Evolutionary conservation across 2,797 vertebrate genomes (phyloP).

Genomic region (Harpagifer antarcticus): DNA sequence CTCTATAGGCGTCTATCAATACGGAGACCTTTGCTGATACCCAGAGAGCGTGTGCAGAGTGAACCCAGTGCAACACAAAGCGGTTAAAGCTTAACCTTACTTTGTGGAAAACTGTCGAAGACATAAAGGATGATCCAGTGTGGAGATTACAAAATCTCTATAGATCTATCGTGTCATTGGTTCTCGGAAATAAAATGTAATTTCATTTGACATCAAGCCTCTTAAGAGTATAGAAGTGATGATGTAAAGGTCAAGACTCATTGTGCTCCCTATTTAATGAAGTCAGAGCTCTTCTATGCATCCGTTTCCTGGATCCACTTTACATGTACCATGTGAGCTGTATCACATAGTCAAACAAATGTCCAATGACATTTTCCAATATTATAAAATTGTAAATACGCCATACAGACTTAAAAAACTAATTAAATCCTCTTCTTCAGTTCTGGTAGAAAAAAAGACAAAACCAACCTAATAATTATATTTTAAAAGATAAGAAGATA

Average conservation of each 20-base stretch:
- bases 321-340: too few relatives aligned
- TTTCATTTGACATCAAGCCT: conserved; percentile 29
- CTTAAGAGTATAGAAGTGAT: conserved; percentile 15
- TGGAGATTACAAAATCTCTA: conserved; percentile 59
- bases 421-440: neutral
- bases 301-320: neutral
- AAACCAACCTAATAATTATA: neutral
- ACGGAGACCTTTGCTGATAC: conserved; percentile 17
- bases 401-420: neutral
- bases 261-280: neutral
- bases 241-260: conserved; percentile 11
- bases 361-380: neutral
- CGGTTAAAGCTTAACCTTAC: conserved; percentile 56
- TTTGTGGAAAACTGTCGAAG: conserved; percentile 51
- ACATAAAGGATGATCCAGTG: conserved; percentile 52
- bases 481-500: neutral
- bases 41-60: conserved; percentile 37
- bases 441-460: neutral
- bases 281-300: neutral
- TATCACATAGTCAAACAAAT: neutral
- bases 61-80: conserved; percentile 25
- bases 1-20: conserved; percentile 21
- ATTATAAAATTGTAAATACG: neutral
- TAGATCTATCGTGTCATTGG: conserved; percentile 40
- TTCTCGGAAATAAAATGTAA: conserved; percentile 46